Base-by-base conservation (phyloP, 2,888 invertebrate species). In the Eilema caniola region DNA sequence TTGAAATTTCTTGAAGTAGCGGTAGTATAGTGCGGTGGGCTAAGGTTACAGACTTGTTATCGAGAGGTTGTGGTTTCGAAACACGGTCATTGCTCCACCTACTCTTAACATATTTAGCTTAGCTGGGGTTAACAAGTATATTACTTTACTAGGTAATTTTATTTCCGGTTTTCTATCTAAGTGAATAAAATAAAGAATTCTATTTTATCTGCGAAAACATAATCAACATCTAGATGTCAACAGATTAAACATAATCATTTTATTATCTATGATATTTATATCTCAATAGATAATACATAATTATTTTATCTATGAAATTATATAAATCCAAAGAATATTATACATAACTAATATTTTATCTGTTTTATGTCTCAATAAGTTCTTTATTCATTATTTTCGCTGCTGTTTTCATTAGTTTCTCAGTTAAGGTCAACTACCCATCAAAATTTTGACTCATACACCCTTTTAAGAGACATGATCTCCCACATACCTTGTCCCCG, bases 401-500 rank as follows among this genome's bases (percentile, higher is more conserved):
- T 8, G 7, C 20, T 10, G 33, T 25, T 63, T 63, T 20, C 25
- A 41, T 47, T 41, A 41, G 20, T 23, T 62, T 62, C 8, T 16
- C 11, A 8, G 31, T 8, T 25, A n/a, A 7, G 67, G 66, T 71
- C 66, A 71, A 24, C 70, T 70, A 72, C 70, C 62, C 62, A 62
- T 61, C 20, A 71, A 67, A 37, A 71, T 72, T 69, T 77, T 61
- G 20, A 59, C 28, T 59, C 23, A 66, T 3, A 59, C 53, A 67
- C 24, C 65, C 71, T 59, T 25, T 76, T 76, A 66, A 74, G 73
- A 76, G 59, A 66, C 66, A 57, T 2, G 59, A 63, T 72, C 73
- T 69, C 80, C 80, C 68, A 80, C 80, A 61, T 57, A 65, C 71
- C 71, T 47, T 62, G 69, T 71, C 72, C 72, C 79, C 79, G 72